phyloP scores from a whole-genome alignment of 2,113 vertebrate genomes.

The Perca schrenkii region DNA sequence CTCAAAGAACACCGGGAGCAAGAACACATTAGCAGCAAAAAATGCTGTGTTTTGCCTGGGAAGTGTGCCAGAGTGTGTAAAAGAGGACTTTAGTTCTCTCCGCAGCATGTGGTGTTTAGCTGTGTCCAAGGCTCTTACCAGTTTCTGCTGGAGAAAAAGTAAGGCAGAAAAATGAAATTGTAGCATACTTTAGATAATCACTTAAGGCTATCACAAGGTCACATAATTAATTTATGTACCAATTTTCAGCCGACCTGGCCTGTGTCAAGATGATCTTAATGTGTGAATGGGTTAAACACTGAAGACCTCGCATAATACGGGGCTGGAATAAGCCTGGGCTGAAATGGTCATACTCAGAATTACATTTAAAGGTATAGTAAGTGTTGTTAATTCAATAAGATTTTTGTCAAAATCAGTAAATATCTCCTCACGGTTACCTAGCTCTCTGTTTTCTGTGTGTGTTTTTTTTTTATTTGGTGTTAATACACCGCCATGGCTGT shows the following conservation, averaged over 20 bases:
- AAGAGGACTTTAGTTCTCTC: conserved; percentile 27
- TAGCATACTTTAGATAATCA: conserved; percentile 27
- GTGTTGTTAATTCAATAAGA: too few species aligned
- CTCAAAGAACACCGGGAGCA: conserved; percentile 39
- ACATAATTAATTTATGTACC: conserved; percentile 11
- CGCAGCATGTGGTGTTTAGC: conserved; percentile 51
- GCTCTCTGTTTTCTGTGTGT: too few species aligned
- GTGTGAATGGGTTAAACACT: conserved; percentile 2
- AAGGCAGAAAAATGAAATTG: conserved; percentile 7
- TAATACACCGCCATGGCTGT: too few species aligned
- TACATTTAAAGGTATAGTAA: too few species aligned
- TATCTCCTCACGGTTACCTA: too few species aligned
- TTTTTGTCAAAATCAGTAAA: too few species aligned
- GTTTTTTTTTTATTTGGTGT: too few species aligned
- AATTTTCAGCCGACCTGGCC: neutral
- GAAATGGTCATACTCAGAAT: neutral
- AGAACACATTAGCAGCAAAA: conserved; percentile 31
- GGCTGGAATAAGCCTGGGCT: neutral
- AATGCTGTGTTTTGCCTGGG: conserved; percentile 51
- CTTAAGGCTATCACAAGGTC: conserved; percentile 16
- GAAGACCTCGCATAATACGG: neutral
- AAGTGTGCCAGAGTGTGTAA: conserved; percentile 45
- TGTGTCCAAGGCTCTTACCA: conserved; percentile 27
- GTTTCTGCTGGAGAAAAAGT: conserved; percentile 14
- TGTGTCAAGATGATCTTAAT: neutral